Conservation (phyloP, 37 sponge, comb jelly and placozoan genomes). For the Spongilla lacustris region DNA sequence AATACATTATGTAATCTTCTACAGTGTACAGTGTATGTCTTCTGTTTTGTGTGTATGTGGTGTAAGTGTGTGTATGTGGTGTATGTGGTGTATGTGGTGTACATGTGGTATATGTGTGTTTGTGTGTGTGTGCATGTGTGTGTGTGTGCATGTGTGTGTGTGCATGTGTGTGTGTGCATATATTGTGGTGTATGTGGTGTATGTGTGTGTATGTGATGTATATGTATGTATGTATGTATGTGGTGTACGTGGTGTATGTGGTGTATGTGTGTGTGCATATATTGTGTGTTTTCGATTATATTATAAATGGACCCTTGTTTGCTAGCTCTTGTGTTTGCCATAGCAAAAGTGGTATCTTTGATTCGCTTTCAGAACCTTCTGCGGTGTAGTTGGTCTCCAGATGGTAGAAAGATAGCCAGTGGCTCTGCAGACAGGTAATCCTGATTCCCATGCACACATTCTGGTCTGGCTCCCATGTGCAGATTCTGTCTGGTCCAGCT, state of each 20-base stretch:
- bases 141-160: no score
- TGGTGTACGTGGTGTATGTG: background rate
- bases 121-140: background rate
- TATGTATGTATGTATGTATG: no score
- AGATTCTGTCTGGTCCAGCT: background rate
- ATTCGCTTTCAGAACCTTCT: slow-evolving; percentile 68
- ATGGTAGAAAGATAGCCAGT: slow-evolving; percentile 83
- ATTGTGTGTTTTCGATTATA: no score
- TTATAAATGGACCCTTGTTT: no score
- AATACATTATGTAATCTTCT: no score
- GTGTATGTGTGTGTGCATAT: background rate
- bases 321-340: background rate
- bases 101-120: background rate
- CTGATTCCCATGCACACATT: no score
- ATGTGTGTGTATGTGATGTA: no score
- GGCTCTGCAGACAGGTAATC: slow-evolving; percentile 93
- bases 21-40: slow-evolving; percentile 13
- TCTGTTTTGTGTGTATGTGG: background rate
- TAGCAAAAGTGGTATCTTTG: no score
- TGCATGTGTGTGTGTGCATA: no score
- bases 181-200: no score
- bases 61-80: no score
- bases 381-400: slow-evolving; percentile 89
- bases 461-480: background rate
- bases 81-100: background rate